Conservation (phyloP, 2,888 invertebrate genomes). For the Sphaerophoria rueppellii region DNA sequence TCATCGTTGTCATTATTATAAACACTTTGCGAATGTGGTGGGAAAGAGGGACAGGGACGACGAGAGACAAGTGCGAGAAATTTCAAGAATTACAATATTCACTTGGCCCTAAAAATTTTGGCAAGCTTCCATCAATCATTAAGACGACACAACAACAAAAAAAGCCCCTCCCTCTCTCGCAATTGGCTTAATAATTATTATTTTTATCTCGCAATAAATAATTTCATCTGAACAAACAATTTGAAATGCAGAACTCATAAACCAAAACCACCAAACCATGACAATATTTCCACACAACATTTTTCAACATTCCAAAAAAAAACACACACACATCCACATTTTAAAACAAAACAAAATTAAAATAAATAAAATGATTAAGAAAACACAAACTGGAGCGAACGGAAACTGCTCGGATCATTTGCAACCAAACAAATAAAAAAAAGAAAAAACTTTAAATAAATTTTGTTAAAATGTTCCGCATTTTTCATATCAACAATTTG, state of each 20-base stretch:
- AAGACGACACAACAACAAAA: too few species aligned
- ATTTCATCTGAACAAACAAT: background rate
- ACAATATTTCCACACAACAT: slow-evolving; percentile 33
- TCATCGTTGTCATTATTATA: slow-evolving; percentile 4
- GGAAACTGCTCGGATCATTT: background rate
- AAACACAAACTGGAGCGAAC: background rate
- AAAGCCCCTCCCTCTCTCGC: slow-evolving; percentile 34
- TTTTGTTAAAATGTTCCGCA: slow-evolving; percentile 23
- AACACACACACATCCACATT: background rate
- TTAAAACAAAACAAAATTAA: background rate
- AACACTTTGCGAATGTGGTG: background rate
- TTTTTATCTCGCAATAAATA: background rate
- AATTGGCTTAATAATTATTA: background rate
- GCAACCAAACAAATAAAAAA: background rate
- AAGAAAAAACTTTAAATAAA: slow-evolving; percentile 24
- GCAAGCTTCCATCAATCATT: slow-evolving; percentile 65
- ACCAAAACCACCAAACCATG: slow-evolving; percentile 20
- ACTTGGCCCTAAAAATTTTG: slow-evolving; percentile 69
- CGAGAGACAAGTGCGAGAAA: background rate
- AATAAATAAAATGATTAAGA: background rate
- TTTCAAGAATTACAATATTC: slow-evolving; percentile 30
- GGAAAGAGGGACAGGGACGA: background rate
- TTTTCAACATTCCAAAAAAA: background rate
- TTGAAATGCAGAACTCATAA: slow-evolving; percentile 14
- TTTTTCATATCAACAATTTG: slow-evolving; percentile 11